Percentiles rank a stretch among this genome's conserved stretches.
Conservation (phyloP, 2,113 vertebrate species). For the Pterocles burchelli region DNA sequence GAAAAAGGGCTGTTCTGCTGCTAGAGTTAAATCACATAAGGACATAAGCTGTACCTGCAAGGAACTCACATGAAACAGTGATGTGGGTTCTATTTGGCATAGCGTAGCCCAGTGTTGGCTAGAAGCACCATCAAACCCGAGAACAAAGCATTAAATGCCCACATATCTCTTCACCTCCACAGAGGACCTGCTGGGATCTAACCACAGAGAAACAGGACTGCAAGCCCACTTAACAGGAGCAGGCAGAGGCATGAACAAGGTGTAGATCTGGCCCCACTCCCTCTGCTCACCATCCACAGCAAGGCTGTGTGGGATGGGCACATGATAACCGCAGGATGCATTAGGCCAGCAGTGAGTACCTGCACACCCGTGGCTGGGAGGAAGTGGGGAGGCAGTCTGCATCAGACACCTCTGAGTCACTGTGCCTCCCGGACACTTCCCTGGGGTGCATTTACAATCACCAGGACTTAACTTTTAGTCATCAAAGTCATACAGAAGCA, state of each 20-base stretch:
- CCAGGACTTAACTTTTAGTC: not conserved
- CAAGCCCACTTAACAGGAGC: not conserved
- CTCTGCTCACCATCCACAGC: not conserved
- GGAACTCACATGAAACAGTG: not conserved
- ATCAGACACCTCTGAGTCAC: not conserved
- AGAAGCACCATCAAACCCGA: not conserved
- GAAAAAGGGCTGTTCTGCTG: not conserved
- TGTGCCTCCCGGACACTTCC: not conserved
- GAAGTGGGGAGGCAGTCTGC: not conserved
- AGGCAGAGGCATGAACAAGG: not conserved
- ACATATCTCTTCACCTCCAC: not conserved
- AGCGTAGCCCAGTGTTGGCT: not conserved
- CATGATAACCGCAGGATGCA: not conserved
- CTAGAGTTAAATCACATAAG: not conserved
- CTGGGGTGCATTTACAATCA: not conserved
- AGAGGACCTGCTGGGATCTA: not conserved
- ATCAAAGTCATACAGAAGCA: not conserved
- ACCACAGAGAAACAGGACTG: fast-evolving
- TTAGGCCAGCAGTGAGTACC: not conserved
- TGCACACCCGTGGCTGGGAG: not conserved
- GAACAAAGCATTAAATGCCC: not conserved
- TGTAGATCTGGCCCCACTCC: not conserved
- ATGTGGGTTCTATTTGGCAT: not conserved
- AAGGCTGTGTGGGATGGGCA: not conserved
- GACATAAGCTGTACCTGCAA: not conserved